phyloP scores from a whole-genome alignment of 2,888 invertebrate species.

The Liodrosophila aerea region DNA sequence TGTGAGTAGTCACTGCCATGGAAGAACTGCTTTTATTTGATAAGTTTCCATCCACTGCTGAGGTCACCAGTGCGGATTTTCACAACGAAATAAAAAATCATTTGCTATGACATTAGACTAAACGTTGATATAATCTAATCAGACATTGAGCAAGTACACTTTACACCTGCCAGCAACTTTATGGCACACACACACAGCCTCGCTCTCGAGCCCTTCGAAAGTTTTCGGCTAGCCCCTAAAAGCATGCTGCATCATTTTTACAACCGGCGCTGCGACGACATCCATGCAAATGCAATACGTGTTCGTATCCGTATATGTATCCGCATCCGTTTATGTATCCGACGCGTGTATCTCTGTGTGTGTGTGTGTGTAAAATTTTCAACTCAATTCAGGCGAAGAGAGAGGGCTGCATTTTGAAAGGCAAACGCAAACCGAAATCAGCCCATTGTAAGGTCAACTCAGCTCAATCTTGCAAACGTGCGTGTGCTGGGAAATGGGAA shows the following conservation, averaged over 20 bases:
- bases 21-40: too few species aligned
- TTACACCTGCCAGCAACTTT: constrained; percentile 3
- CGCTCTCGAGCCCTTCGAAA: too few species aligned
- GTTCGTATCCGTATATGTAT: constrained; percentile 2
- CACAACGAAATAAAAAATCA: too few species aligned
- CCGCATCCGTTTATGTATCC: constrained; percentile 37
- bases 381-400: too few species aligned
- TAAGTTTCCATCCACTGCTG: too few species aligned
- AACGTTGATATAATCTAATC: background rate
- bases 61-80: too few species aligned
- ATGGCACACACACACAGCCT: too few species aligned
- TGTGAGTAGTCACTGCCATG: too few species aligned
- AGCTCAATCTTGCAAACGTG: constrained; percentile 45
- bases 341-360: constrained; percentile 2
- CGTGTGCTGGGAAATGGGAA: constrained; percentile 31
- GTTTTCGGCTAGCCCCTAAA: constrained; percentile 26
- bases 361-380: background rate
- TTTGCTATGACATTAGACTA: too few species aligned
- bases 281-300: constrained; percentile 43
- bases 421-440: background rate
- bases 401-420: background rate
- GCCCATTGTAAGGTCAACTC: constrained; percentile 11
- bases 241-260: constrained; percentile 36
- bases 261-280: background rate
- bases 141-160: background rate